A percentile compares a stretch with the other conserved stretches of the same genome.
These are phyloP conservation scores for Ophion ventricosus DNA, from an alignment of 2,888 invertebrate genomes.

Conservation along the genomic window DNA sequence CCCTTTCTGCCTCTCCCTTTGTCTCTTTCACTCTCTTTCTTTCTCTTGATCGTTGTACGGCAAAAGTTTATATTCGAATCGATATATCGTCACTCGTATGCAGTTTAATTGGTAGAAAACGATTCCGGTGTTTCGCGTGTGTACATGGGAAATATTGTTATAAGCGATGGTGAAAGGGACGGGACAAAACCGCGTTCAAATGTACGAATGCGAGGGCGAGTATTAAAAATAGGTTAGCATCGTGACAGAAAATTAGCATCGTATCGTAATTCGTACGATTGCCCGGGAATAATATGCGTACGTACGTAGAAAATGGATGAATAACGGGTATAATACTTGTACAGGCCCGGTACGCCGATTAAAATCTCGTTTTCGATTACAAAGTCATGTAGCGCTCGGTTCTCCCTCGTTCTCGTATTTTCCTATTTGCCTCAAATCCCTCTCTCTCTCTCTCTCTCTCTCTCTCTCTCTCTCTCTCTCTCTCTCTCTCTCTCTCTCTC, in stretches of 20 bases:
- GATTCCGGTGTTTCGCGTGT: background rate
- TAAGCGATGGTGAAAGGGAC: constrained; percentile 28
- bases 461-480: too few species aligned
- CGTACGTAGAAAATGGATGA: constrained; percentile 59
- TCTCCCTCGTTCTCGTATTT: constrained; percentile 2
- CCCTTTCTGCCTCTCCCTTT: background rate
- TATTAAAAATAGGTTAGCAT: constrained; percentile 61
- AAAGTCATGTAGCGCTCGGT: constrained; percentile 53
- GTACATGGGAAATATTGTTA: constrained; percentile 14
- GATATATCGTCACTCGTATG: too few species aligned
- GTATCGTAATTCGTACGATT: constrained; percentile 59
- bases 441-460: background rate
- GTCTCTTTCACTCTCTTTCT: too few species aligned
- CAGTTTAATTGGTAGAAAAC: too few species aligned
- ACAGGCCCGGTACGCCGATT: constrained; percentile 56
- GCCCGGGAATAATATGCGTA: constrained; percentile 19
- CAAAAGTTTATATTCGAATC: too few species aligned
- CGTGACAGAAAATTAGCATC: constrained; percentile 62
- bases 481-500: too few species aligned
- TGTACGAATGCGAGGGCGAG: constrained; percentile 10
- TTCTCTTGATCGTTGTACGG: too few species aligned
- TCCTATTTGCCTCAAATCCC: constrained; percentile 9
- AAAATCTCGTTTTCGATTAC: constrained; percentile 69
- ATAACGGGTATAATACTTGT: constrained; percentile 62
- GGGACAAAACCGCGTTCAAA: constrained; percentile 25